Evolutionary conservation across 1,140 invertebrate species (phyloP), one percentile per base, ranked within the genome.

Genomic region (Metaphire vulgaris): DNA sequence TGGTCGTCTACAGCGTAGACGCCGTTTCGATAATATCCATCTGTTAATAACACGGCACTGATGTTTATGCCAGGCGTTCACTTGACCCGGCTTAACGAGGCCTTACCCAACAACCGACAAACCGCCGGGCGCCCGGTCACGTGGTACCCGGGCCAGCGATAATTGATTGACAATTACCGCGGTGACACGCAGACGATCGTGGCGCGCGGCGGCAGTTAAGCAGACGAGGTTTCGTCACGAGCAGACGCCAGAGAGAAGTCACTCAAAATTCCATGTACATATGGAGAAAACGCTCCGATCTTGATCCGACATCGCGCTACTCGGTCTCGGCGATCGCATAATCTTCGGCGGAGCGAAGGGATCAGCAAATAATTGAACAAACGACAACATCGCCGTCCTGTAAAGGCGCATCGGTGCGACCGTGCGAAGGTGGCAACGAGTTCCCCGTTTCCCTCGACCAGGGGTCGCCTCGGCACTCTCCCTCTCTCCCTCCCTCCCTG

Each of bases 91-190:
- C 41, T 56, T 56, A 12, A 56, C 6, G 6, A 12, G 41, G 41
- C 41, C 41, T 56, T 56, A 56, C 41, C 41, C 41, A 21, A 21
- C 41, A 21, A 6, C 6, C 6, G 41, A 56, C 41, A 56, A 21
- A 56, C 41, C 6, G 21, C 41, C 41, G 41, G 6, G 41, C 41
- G 21, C 6, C 6, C 6, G 41, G 41, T 12, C 41, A 56, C 41
- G 41, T 21, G 41, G 6, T 6, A 12, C 41, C 41, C 41, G 21
- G 6, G 41, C 41, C 41, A 21, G 41, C 41, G 41, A 56, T 56
- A 56, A 56, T 56, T 56, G 41, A 56, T 56, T 56, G 41, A 56
- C 41, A 56, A 56, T 56, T 56, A 56, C 41, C 41, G 21, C 41
- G n/a, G 41, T 56, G 41, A 56, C 41, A 56, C 41, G 41, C 41